A percentile compares a stretch with the other conserved stretches of the same genome.
Evolutionary conservation across 2,888 invertebrate genomes (phyloP).

Genomic region (Drosophila heteroneura): DNA sequence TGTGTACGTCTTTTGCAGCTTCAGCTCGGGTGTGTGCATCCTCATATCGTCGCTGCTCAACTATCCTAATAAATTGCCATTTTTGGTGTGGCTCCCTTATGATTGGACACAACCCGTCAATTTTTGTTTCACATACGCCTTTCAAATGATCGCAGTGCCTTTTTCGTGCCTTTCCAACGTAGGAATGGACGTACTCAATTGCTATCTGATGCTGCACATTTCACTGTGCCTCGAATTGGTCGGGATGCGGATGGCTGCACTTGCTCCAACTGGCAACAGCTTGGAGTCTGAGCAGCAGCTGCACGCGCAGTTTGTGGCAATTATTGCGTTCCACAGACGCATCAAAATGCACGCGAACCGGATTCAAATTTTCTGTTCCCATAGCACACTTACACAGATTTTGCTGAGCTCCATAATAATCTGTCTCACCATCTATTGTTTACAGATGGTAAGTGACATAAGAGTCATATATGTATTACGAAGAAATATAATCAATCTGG

Average conservation of each 20-base stretch:
- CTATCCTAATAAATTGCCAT: slow-evolving; percentile 51
- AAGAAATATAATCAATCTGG: background rate
- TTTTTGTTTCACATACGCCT: slow-evolving; percentile 48
- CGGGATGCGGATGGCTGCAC: slow-evolving; percentile 46
- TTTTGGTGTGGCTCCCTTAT: slow-evolving; percentile 58
- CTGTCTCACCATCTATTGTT: slow-evolving; percentile 56
- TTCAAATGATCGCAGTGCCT: slow-evolving; percentile 31
- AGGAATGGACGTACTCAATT: slow-evolving; percentile 47
- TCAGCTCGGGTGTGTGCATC: slow-evolving; percentile 30
- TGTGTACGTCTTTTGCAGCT: slow-evolving; percentile 41
- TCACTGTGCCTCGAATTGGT: slow-evolving; percentile 50
- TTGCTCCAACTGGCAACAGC: slow-evolving; percentile 5
- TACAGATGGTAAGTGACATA: slow-evolving; percentile 48
- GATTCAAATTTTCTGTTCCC: slow-evolving; percentile 43
- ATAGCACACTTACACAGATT: slow-evolving; percentile 51
- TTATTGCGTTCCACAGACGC: slow-evolving; percentile 42
- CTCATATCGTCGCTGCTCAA: slow-evolving; percentile 39
- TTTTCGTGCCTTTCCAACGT: slow-evolving; percentile 43
- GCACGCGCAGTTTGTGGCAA: slow-evolving; percentile 25
- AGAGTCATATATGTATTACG: too few species aligned
- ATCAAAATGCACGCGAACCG: slow-evolving; percentile 35
- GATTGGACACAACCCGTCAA: slow-evolving; percentile 31
- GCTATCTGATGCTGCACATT: slow-evolving; percentile 59
- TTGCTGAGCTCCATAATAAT: slow-evolving; percentile 49
- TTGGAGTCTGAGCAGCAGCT: slow-evolving; percentile 18